Conservation (phyloP, 2,113 vertebrate genomes). For the Bubo scandiacus region DNA sequence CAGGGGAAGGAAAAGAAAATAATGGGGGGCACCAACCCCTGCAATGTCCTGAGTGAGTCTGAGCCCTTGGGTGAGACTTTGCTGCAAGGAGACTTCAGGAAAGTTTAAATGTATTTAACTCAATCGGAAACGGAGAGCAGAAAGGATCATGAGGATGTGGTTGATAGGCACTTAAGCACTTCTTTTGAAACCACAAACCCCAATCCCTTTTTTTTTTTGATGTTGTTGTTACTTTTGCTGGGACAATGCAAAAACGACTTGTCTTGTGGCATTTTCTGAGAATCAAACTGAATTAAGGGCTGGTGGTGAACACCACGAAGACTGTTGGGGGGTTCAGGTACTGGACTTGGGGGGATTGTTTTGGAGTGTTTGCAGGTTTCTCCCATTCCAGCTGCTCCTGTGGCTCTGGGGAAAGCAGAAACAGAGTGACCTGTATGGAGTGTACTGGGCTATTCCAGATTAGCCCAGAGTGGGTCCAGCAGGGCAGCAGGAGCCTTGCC, state of each 20-base stretch:
- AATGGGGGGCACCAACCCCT: neutral
- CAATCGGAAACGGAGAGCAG: neutral
- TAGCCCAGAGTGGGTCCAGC: neutral
- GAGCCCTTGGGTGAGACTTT: neutral
- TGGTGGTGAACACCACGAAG: neutral
- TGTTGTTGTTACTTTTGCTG: neutral
- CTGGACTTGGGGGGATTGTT: neutral
- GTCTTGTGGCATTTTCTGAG: neutral
- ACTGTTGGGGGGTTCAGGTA: neutral
- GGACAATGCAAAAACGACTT: neutral
- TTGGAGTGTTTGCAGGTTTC: neutral
- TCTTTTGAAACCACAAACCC: slow-evolving; percentile 5
- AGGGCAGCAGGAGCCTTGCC: neutral
- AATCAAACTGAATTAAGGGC: neutral
- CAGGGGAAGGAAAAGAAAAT: neutral
- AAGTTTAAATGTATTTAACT: neutral
- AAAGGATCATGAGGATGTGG: neutral
- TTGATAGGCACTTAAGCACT: neutral
- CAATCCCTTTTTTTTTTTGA: neutral
- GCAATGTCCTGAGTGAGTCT: neutral
- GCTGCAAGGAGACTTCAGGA: neutral
- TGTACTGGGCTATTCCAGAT: neutral
- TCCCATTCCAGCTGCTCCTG: neutral
- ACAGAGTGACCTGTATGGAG: neutral
- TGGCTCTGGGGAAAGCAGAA: neutral